These are phyloP conservation scores for Meloidogyne hapla DNA, from an alignment of 1,140 invertebrate species.

Conservation along the genomic window DNA sequence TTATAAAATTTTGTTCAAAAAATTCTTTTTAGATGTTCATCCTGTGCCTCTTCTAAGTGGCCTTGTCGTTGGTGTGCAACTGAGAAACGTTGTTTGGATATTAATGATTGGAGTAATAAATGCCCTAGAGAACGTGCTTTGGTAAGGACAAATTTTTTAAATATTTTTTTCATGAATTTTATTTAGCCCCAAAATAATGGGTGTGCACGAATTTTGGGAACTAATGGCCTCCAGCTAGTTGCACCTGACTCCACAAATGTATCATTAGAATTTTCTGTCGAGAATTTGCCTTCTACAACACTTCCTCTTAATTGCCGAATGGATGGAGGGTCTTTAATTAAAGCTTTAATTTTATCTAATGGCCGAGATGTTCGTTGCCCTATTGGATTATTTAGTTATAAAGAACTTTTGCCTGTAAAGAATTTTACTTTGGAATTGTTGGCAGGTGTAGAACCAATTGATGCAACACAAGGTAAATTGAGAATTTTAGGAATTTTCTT, in stretches of 20 bases:
- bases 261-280: slow-evolving; percentile 41
- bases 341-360: slow-evolving; percentile 18
- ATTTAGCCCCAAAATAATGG: not conserved
- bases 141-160: not conserved
- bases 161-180: not conserved
- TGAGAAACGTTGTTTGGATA: slow-evolving; percentile 24
- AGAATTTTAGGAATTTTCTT: not conserved
- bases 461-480: slow-evolving; percentile 41
- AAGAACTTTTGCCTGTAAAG: not conserved
- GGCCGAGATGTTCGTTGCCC: slow-evolving; percentile 27
- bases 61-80: slow-evolving; percentile 52
- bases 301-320: slow-evolving; percentile 12
- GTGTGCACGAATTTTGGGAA: not conserved
- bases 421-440: slow-evolving; percentile 51
- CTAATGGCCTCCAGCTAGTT: slow-evolving; percentile 34
- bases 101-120: slow-evolving; percentile 12
- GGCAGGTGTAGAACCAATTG: slow-evolving; percentile 40
- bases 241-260: slow-evolving; percentile 45
- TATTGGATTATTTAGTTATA: slow-evolving; percentile 27
- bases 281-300: slow-evolving; percentile 30
- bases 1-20: not conserved
- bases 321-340: not conserved
- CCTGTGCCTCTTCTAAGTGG: slow-evolving; percentile 51
- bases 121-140: slow-evolving; percentile 15
- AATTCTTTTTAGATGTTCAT: slow-evolving; percentile 48